Base-by-base conservation (phyloP, 2,888 invertebrate genomes). In the Torymus aiolomorphi region DNA sequence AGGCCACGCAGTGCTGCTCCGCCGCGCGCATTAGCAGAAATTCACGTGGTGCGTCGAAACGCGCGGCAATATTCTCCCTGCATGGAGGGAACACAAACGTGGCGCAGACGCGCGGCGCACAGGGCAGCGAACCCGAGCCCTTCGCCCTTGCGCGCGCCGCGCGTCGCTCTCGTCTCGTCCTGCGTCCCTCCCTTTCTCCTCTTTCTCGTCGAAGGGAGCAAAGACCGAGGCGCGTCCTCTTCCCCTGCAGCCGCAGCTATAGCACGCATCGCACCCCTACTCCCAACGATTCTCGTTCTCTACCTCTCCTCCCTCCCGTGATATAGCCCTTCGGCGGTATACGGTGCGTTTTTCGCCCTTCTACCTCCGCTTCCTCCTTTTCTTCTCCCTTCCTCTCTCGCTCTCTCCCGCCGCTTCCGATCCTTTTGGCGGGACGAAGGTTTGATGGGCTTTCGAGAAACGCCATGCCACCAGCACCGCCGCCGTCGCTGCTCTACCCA, bases 141-240 rank as follows among this genome's bases (percentile, higher is more conserved):
- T 42, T 42, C 42, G 42, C 42, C 42, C 42, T 42, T 42, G 42
- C 42, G 42, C 42, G 16, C 49, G 65, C 65, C 49, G 65, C 65
- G 65, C 65, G 11, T n/a, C 65, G 12, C 59, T 59, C 20, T 20
- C 59, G 24, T 13, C 24, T 20, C 62, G 67, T 52, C 31, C 31
- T 67, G 52, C 18, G 18, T 20, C 16, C 67, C 52, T 67, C 13
- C n/a, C 59, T 12, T 31, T 2, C 62, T 24, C 24, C 62, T 24
- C n/a, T 62, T 13, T 51, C 49, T 18, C 8, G 49, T 12, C 59
- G 31, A 56, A 31, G 59, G 71, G 70, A 59, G 71, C 71, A 71
- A 59, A 49, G 59, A 59, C 71, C 59, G 59, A 59, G 59, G 49
- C 18, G 59, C 59, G 49, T 42, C 42, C 42, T 42, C 42, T 42